phyloP scores from a whole-genome alignment of 2,888 invertebrate genomes.

The Limnephilus auricula region DNA sequence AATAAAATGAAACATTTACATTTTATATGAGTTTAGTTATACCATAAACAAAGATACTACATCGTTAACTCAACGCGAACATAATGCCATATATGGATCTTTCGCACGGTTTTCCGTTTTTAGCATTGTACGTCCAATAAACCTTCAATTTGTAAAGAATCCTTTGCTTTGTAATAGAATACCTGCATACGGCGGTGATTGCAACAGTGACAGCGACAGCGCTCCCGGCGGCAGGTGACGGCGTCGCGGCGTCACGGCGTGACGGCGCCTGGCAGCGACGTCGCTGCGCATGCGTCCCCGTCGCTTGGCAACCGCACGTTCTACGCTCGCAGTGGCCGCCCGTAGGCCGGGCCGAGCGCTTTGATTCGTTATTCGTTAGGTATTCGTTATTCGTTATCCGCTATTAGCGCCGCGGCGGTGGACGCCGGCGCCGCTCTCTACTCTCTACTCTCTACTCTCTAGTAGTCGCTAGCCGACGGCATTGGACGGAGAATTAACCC shows the following conservation, averaged over 20 bases:
- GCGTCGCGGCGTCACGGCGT: slow-evolving; percentile 49
- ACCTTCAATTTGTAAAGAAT: neutral
- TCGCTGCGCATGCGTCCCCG: slow-evolving; percentile 68
- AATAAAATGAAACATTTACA: neutral
- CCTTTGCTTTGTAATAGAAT: slow-evolving; percentile 3
- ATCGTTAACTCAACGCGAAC: neutral
- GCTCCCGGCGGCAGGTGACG: slow-evolving; percentile 31
- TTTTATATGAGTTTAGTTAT: neutral
- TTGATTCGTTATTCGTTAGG: slow-evolving; percentile 59
- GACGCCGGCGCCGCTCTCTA: slow-evolving; percentile 24
- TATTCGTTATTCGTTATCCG: slow-evolving; percentile 51
- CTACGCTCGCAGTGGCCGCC: slow-evolving; percentile 69
- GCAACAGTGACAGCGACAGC: neutral
- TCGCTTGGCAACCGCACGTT: slow-evolving; percentile 65
- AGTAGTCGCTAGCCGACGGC: slow-evolving; percentile 37
- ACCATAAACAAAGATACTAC: neutral
- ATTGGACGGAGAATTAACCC: slow-evolving; percentile 54
- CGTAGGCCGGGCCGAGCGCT: slow-evolving; percentile 62
- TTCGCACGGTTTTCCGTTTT: neutral
- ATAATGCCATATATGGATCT: neutral
- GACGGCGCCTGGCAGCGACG: slow-evolving; percentile 24
- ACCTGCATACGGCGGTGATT: slow-evolving; percentile 36
- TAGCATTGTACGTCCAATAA: neutral
- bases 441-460: neutral
- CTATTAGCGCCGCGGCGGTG: slow-evolving; percentile 56